Conservation (phyloP, 2,797 vertebrate genomes). For the Trachops cirrhosus region DNA sequence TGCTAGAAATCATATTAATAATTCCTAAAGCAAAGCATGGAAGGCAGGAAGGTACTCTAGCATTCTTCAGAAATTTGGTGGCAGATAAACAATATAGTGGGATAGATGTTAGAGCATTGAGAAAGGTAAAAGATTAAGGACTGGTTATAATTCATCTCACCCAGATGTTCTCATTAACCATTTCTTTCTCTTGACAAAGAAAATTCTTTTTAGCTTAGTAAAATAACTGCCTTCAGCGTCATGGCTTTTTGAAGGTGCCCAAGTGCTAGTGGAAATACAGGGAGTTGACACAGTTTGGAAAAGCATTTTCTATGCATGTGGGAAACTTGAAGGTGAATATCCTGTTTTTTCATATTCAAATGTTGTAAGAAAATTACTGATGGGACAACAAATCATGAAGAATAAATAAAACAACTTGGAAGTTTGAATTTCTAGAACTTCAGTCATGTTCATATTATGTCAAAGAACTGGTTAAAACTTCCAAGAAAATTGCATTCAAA, state of each 20-base stretch:
- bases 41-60: background rate
- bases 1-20: background rate
- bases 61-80: background rate
- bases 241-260: background rate
- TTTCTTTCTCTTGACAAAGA: background rate
- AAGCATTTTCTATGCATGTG: background rate
- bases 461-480: slow-evolving; percentile 18
- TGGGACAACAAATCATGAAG: background rate
- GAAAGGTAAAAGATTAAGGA: background rate
- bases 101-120: background rate
- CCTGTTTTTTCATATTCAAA: background rate
- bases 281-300: background rate
- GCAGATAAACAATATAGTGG: background rate
- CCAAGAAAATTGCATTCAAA: background rate
- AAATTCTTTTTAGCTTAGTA: background rate
- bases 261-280: background rate
- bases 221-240: background rate
- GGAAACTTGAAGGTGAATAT: background rate
- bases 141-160: background rate
- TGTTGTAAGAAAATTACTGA: background rate
- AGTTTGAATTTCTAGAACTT: background rate
- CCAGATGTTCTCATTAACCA: background rate
- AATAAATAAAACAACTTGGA: background rate
- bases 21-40: background rate
- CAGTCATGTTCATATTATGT: background rate